Base-by-base conservation (phyloP, 2,888 invertebrate species). In the Hemithea aestivaria region DNA sequence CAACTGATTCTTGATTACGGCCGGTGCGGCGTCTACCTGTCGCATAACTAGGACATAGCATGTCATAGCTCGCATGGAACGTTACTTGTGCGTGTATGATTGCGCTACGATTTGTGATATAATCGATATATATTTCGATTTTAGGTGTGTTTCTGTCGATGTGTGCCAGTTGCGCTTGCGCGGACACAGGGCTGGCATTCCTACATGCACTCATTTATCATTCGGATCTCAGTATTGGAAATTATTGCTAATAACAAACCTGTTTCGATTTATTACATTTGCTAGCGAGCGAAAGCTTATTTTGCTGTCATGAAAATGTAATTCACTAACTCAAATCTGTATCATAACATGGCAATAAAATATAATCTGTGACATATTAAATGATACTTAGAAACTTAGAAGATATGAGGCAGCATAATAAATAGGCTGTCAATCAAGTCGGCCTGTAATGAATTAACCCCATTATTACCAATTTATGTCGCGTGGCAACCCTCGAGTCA, bases 41-140 rank as follows among this genome's bases (percentile, higher is more conserved):
- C 73, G 70, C 72, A 69, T 79, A 85, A 75, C 79, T 85, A 78
- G 84, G 82, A 77, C 85, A 83, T 77, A 70, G 68, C 76, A 70
- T 77, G 78, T 76, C 77, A 75, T 77, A 75, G 69, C 73, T 76
- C 71, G 73, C 66, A 70, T 71, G 69, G 73, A 74, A 76, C 74
- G 74, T 62, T 68, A 68, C 45, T 55, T 60, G 66, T 66, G 65
- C 67, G 65, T 69, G 65, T 71, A 65, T 69, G 64, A 73, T 80
- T 81, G 79, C 82, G 72, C 74, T 77, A 74, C 67, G 56, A 70
- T 74, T 74, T 72, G 66, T 78, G 75, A 80, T 79, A 78, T 81
- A 81, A 79, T 74, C 68, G 65, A 71, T 32, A 31, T 71, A 66
- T 65, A 62, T 62, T 58, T 58, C 53, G 56, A 52, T 58, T 64